Base-by-base conservation (phyloP, 2,113 vertebrate genomes). In the Marcusenius ussheri region DNA sequence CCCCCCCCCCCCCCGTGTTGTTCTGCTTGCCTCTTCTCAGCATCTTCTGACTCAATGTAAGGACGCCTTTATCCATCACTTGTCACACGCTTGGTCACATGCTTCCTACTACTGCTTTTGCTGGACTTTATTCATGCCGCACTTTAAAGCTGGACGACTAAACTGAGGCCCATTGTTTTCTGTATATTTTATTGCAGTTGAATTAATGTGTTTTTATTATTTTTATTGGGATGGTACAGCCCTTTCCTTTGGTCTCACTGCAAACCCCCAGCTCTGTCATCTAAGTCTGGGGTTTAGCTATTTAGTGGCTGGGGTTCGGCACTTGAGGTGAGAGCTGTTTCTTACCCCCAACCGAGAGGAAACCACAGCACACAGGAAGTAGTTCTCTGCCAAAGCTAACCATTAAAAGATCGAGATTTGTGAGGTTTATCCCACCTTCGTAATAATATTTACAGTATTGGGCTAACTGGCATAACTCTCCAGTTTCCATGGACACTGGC, bases 351-450 rank as follows among this genome's bases (percentile, higher is more conserved):
- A 15, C 62, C 10, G 5, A 58, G 19, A 49, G 27, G 39, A 56
- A 21, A 7, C 35, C 24, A 15, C 27, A 84, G 19, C 50, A 80
- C 21, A 17, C 58, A 31, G 45, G 24, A 62, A 77, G 24, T 42
- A 27, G 13, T 35, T 17, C 49, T 83, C 51, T 53, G 88, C 31
- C 45, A 31, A 31, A 74, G 45, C 21, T 86, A 49, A 46, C 56
- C 42, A 83, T 47, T 53, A 90, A 90, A 86, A 90, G 56, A 42
- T 51, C 39, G 83, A 86, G 89, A 90, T 90, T 86, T 86, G 51
- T 51, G 24, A 49, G 83, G 51, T 66, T 90, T 85, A 86, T 84
- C n/a, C 89, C 53, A 53, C 51, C 19, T 49, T 83, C 47, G 80
- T 66, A 80, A 77, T 83, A 86, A 90, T 90, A 86, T 90, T 85